Base-by-base conservation (phyloP, 1,140 invertebrate genomes). In the Sesamia nonagrioides region DNA sequence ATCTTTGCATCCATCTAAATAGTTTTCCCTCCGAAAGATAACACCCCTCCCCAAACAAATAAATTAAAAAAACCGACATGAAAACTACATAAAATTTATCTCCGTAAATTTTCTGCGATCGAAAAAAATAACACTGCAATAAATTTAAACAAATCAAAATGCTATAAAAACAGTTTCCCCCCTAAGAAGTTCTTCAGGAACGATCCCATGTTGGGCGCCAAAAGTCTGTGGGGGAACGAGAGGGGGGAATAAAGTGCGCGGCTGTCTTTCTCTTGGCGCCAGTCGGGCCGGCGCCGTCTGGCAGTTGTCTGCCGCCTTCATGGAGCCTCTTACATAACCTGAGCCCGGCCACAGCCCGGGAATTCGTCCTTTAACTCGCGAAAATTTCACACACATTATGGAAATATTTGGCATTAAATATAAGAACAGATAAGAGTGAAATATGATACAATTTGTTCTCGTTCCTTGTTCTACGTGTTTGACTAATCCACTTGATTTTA, bases 321-420 rank as follows among this genome's bases (percentile, higher is more conserved):
- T 77, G 87, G 87, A 86, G 87, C 87, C 87, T 78, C 69, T 87
- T 87, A 87, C 80, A 84, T 88, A 88, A 87, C 81, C 63, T 74
- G 56, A 76, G 78, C 73, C 68, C 78, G 52, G 56, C 61, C 54
- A 35, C 40, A 42, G 54, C 76, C 81, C 82, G 79, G 82, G 84
- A 58, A 76, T 82, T 78, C 37, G 77, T 68, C 75, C 66, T 69
- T 54, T 2, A 45, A 35, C 54, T 58, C 40, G 72, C 60, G 50
- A 76, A 74, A 72, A 60, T 76, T 76, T 35, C 37, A 11, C 42
- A 18, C 42, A 42, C 58, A 50, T 76, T 66, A 76, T 76, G 58
- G n/a, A 63, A 8, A 33, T 76, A 21, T 40, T 52, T 50, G 69
- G 17, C 69, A 35, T 72, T 21, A 21, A 56, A 72, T 54, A 35